These are phyloP conservation scores for Benthochromis sp. DNA, from an alignment of 2,113 vertebrate species.

Conservation along the genomic window DNA sequence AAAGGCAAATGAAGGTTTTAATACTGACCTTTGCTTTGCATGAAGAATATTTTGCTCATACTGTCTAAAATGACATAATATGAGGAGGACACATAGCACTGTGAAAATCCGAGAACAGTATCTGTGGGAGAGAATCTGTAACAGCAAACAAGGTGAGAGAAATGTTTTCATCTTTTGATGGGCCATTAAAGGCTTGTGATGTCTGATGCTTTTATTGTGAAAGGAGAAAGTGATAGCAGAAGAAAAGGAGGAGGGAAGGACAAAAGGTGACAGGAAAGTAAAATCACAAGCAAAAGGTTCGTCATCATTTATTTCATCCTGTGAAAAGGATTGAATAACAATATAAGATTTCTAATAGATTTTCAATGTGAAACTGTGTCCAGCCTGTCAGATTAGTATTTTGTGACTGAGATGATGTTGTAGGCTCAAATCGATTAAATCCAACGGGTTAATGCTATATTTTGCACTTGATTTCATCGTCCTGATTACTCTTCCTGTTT, in stretches of 20 bases:
- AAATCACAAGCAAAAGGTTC: neutral
- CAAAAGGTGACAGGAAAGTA: neutral
- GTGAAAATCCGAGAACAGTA: fast-evolving
- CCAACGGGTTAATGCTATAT: neutral
- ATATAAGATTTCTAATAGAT: neutral
- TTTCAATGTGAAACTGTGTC: neutral
- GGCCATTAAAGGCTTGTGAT: neutral
- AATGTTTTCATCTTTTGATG: neutral
- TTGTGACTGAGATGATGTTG: neutral
- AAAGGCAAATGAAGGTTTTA: neutral
- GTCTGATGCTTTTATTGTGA: neutral
- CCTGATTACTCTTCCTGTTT: neutral
- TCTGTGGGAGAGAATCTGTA: neutral
- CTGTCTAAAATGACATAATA: neutral
- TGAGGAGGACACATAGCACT: neutral
- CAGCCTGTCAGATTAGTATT: neutral
- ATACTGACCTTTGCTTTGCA: neutral
- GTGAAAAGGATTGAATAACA: neutral
- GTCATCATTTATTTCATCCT: neutral
- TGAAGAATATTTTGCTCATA: neutral
- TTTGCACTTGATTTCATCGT: neutral
- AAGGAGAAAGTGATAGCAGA: neutral
- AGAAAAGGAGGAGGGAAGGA: neutral
- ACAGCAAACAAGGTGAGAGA: neutral
- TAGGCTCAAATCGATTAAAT: neutral